Evolutionary conservation across 1,140 invertebrate genomes (phyloP).

Genomic region (Drosophila gunungcola): DNA sequence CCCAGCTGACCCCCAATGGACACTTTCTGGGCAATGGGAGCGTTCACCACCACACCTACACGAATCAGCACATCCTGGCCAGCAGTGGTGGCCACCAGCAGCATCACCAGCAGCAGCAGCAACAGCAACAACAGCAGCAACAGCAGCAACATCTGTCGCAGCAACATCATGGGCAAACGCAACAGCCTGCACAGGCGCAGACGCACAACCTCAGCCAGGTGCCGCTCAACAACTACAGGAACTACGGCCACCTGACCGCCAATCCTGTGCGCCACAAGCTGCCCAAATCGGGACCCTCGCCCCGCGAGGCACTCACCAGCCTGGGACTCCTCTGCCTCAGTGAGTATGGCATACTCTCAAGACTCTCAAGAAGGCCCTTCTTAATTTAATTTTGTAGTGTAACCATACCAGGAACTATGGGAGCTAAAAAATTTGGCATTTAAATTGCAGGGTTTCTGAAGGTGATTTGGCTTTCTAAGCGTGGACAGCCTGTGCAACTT

Average conservation of each 20-base stretch:
- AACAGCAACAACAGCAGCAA: constrained; percentile 35
- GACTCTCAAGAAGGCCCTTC: too few relatives aligned
- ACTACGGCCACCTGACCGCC: constrained; percentile 62
- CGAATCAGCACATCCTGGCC: constrained; percentile 75
- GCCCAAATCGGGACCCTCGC: constrained; percentile 73
- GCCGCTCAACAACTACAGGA: constrained; percentile 70
- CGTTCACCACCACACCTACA: constrained; percentile 74
- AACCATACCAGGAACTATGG: too few relatives aligned
- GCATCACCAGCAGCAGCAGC: constrained; percentile 32
- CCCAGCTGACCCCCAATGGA: constrained; percentile 70
- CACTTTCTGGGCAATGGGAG: constrained; percentile 57
- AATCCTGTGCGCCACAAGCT: constrained; percentile 57
- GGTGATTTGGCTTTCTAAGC: too few relatives aligned
- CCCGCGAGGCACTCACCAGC: constrained; percentile 91
- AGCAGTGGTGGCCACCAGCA: constrained; percentile 46
- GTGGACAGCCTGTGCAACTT: too few relatives aligned
- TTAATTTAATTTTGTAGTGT: too few relatives aligned
- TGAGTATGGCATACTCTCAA: constrained; percentile 24
- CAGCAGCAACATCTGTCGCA: constrained; percentile 21
- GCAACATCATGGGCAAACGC: constrained; percentile 15
- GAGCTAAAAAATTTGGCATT: too few relatives aligned
- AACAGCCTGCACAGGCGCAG: constrained; percentile 12
- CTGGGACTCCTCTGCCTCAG: constrained; percentile 92
- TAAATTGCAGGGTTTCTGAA: too few relatives aligned
- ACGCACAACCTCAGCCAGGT: constrained; percentile 18